Base-by-base conservation (phyloP, 2,113 vertebrate genomes). In the Arenaria interpres region DNA sequence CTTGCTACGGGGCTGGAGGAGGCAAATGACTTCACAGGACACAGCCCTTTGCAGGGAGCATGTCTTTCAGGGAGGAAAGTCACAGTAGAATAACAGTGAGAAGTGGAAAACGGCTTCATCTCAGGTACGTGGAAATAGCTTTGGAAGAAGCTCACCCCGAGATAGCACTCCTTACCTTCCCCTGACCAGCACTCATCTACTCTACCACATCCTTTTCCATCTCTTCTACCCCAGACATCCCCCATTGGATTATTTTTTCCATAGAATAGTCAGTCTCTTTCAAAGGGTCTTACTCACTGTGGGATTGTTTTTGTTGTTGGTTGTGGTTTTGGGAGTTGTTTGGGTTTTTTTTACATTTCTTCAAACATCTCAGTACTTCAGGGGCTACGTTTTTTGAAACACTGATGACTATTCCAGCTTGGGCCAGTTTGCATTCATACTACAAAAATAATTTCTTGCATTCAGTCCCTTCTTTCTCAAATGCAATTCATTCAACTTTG, bases 61-160 rank as follows among this genome's bases (percentile, higher is more conserved):
- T 0, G 0, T 25, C 30, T n/a, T 24, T 14, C 57, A 17, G 23
- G 79, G 41, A 41, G 18, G 35, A 33, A 45, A 74, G 6, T 4
- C 27, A 4, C 11, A 3, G 17, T 2, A 12, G 20, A 53, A 1
- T 4, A 48, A 8, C 22, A 25, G 14, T 7, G 6, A 54, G 79
- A 56, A 35, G 25, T 1, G 2, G 46, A 51, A 57, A 62, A 23
- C 1, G 3, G 24, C 32, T 14, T 56, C 0, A 0, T 48, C 37
- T 60, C 32, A 43, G 22, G 25, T 8, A 12, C 4, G 4, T 16
- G 25, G 30, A 37, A 9, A 7, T 1, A 0, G 19, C 28, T 53
- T 48, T 63, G 63, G 69, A 33, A 37, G 50, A 15, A 39, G 46
- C 28, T 62, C 48, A 23, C 33, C 21, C 39, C 1, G 18, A 13